phyloP scores from a whole-genome alignment of 2,888 invertebrate genomes.

The Metacarcinus magister region DNA sequence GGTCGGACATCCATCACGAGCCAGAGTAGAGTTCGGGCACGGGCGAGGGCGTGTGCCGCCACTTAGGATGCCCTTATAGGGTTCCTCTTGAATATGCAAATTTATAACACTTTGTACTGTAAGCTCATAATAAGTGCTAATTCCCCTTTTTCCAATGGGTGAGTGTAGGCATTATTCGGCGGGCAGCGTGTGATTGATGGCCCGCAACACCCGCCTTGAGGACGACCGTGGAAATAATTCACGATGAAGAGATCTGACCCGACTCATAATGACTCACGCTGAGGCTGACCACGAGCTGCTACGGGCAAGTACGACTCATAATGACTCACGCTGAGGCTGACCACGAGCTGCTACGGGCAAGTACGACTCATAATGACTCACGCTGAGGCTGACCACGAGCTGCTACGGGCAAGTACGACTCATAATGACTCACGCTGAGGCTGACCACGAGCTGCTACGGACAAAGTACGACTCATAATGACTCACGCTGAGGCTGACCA shows the following conservation, averaged over 20 bases:
- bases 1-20: conserved; percentile 15
- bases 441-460: conserved; percentile 29
- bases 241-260: conserved; percentile 38
- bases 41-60: conserved; percentile 67
- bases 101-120: conserved; percentile 68
- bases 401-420: background rate
- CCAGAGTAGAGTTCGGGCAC: conserved; percentile 34
- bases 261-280: conserved; percentile 1
- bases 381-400: too few species aligned
- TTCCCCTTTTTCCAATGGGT: conserved; percentile 39
- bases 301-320: background rate
- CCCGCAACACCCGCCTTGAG: background rate
- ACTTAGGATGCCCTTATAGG: conserved; percentile 60
- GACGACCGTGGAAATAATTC: conserved; percentile 52
- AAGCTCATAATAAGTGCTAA: conserved; percentile 38
- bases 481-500: background rate
- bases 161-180: conserved; percentile 11
- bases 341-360: too few species aligned
- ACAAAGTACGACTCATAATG: background rate
- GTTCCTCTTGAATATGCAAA: conserved; percentile 64
- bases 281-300: conserved; percentile 35
- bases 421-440: background rate
- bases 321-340: background rate
- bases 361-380: too few species aligned
- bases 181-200: conserved; percentile 51